Base-by-base conservation (phyloP, 2,888 invertebrate species). In the Blera fallax region DNA sequence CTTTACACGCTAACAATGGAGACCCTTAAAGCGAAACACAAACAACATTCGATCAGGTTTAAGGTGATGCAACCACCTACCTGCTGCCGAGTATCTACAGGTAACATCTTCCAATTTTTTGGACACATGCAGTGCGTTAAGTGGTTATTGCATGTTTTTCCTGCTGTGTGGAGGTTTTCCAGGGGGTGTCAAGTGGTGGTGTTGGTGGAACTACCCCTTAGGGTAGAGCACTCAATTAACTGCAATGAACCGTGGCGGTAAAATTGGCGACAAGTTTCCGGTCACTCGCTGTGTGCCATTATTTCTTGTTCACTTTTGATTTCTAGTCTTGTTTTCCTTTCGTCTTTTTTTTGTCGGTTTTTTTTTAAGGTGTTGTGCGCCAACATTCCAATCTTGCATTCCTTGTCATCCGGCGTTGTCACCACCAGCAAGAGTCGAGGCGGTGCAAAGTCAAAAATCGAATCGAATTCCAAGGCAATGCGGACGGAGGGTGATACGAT, bases 221-320 rank as follows among this genome's bases (percentile, higher is more conserved):
- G 76, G 76, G 62, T 34, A 70, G 70, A 85, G 72, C 70, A 81
- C 85, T 85, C 72, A 85, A 85, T 85, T 85, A 85, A 54, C 24
- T 21, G 14, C 50, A 76, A 48, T 77, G 72, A 58, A 76, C 76
- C 85, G 79, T 84, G 64, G 60, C 69, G 48, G 10, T 48, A 70
- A 58, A 65, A 85, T 89, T 88, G 90, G 90, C 90, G 90, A 89
- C 90, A 89, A 87, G 87, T 88, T 88, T 88, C 89, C 89, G 90
- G 89, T 88, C 87, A 80, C 89, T 88, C 84, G 88, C 89, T 89
- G 89, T 48, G 89, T 87, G 65, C n/a, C 32, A 48, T 24, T 34
- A 45, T 70, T 50, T 34, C 45, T 43, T 54, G 24, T 56, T 67
- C 29, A 37, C 32, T 56, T 45, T 45, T 58, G 10, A 34, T 67